Evolutionary conservation across 2,888 invertebrate species (phyloP).

Genomic region (Ectropis crepuscularia): DNA sequence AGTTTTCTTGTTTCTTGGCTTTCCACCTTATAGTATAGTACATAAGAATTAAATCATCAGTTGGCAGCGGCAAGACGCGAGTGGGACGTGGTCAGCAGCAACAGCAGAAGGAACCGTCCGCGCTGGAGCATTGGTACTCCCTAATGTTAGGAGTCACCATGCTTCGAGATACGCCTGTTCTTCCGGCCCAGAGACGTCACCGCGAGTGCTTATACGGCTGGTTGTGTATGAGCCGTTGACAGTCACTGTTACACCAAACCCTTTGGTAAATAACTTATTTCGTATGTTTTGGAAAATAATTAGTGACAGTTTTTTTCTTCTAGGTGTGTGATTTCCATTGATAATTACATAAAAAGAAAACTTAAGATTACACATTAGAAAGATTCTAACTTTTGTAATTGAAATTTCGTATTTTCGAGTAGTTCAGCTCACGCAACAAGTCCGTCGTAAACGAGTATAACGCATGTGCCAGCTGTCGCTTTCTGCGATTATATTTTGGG

Average conservation of each 20-base stretch:
- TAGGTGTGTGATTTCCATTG: too few species aligned
- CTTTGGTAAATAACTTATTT: constrained; percentile 79
- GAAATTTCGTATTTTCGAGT: too few species aligned
- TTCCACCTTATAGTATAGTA: constrained; percentile 8
- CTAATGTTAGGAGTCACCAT: constrained; percentile 86
- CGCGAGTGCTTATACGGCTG: constrained; percentile 86
- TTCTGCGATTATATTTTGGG: too few species aligned
- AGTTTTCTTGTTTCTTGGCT: constrained; percentile 1
- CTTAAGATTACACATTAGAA: too few species aligned
- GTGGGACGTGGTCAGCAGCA: constrained; percentile 67
- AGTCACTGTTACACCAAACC: constrained; percentile 86
- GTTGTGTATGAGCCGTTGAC: constrained; percentile 88
- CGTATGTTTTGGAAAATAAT: too few species aligned
- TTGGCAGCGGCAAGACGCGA: constrained; percentile 77
- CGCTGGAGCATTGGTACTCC: constrained; percentile 74
- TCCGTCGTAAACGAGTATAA: too few species aligned
- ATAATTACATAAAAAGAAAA: too few species aligned
- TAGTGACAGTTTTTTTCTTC: too few species aligned
- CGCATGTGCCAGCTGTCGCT: too few species aligned
- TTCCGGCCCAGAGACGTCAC: constrained; percentile 87
- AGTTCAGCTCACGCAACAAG: too few species aligned
- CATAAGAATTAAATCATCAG: constrained; percentile 50
- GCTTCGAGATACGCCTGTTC: constrained; percentile 89
- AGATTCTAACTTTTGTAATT: too few species aligned
- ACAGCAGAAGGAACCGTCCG: constrained; percentile 68